phyloP scores from a whole-genome alignment of 1,140 invertebrate species.

The Pararge aegeria region DNA sequence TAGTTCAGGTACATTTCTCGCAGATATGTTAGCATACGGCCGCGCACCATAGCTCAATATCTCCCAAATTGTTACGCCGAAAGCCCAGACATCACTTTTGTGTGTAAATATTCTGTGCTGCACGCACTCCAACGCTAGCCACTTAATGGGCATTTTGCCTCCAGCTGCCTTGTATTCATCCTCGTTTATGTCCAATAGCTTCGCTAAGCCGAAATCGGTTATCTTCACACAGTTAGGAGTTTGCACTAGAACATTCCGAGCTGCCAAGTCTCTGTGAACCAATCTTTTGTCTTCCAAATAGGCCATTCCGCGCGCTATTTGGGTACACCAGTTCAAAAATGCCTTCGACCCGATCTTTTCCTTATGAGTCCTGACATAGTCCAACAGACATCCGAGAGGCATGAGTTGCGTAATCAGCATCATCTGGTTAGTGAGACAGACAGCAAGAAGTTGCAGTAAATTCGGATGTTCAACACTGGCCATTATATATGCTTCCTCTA shows the following conservation, averaged over 20 bases:
- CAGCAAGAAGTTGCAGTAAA: conserved; percentile 94
- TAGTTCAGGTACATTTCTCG: conserved; percentile 94
- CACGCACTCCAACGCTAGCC: conserved; percentile 98
- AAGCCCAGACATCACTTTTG: conserved; percentile 99
- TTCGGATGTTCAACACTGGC: conserved; percentile 98
- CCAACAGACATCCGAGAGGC: conserved; percentile 96
- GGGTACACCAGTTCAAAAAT: conserved; percentile 97
- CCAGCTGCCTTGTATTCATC: conserved; percentile 98
- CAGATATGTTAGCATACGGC: conserved; percentile 95
- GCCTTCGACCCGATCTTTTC: conserved; percentile 97
- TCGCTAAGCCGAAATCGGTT: conserved; percentile 98
- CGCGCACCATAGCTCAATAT: conserved; percentile 95
- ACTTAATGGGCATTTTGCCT: conserved; percentile 99
- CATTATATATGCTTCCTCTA: conserved; percentile 99
- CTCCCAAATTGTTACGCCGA: conserved; percentile 99
- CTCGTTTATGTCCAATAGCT: conserved; percentile 95
- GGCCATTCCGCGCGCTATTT: conserved; percentile 98
- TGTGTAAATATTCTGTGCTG: conserved; percentile 97
- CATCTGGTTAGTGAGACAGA: conserved; percentile 98
- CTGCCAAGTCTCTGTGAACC: conserved; percentile 97
- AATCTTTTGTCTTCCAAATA: conserved; percentile 97
- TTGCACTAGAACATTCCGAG: conserved; percentile 97
- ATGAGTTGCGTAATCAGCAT: conserved; percentile 99
- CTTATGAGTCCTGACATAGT: conserved; percentile 96
- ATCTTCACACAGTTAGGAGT: conserved; percentile 97